Evolutionary conservation across 2,888 invertebrate genomes (phyloP), one percentile per base, ranked within the genome.

Genomic region (Escarpia spicata): DNA sequence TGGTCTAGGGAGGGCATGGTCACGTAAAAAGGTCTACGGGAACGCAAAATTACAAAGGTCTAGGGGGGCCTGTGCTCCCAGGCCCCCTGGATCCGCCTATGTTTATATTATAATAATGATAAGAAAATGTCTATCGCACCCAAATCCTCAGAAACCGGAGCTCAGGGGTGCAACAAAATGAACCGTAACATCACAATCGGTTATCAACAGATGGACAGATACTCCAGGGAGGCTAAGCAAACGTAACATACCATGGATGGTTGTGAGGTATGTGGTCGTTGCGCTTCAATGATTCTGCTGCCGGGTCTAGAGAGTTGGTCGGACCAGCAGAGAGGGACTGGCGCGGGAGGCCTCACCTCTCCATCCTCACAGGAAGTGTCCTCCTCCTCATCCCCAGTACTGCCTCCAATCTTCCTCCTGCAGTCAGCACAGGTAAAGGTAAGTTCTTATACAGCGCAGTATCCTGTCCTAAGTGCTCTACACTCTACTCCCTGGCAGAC

Each of bases 231-330:
- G n/a, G 3, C 26, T 75, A 75, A 52, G 52, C 15, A 4, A 52
- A 52, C 52, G 9, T 75, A 26, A 75, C 75, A 6, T 26, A 75
- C 75, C 75, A 75, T 26, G 6, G 75, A 1, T 26, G 75, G 75
- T 2, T 75, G 75, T 19, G 75, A 75, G 75, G 75, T 75, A 75
- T 75, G 75, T 6, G 75, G 75, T 75, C 75, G 75, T 26, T 26
- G 75, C n/a, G 75, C 75, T 75, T 75, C 75, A 75, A 75, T 75
- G 75, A 75, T 75, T 75, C 75, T 75, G 75, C 75, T 75, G 6
- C 75, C 75, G 1, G 75, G 75, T 75, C 75, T 75, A 26, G 75
- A 26, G 75, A 75, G 75, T n/a, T 75, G 75, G 75, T 75, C 75
- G 19, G 75, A 75, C 75, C 75, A 75, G 75, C 75, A 75, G 75